Conservation (phyloP, 2,797 vertebrate species). For the Neosilurus mollespiculum region DNA sequence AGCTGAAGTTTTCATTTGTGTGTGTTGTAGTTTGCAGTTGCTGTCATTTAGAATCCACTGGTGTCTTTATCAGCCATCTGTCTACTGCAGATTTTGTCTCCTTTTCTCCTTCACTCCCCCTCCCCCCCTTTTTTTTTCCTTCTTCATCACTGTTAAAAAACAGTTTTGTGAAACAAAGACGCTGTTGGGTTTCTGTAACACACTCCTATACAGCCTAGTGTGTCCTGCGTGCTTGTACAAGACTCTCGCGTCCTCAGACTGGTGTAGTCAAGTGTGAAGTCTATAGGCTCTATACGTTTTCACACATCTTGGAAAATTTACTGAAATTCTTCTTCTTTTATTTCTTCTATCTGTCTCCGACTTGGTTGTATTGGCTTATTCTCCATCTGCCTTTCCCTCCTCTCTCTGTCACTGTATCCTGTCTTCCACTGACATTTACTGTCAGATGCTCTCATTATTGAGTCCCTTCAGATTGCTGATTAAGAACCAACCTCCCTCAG, state of each 20-base stretch:
- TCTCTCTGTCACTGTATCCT: constrained; percentile 4
- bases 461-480: constrained; percentile 65
- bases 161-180: constrained; percentile 23
- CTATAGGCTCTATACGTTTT: not conserved
- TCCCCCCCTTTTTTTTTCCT: not conserved
- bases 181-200: constrained; percentile 8
- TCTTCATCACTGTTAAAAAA: not conserved
- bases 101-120: not conserved
- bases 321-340: not conserved
- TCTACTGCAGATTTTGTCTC: constrained; percentile 29
- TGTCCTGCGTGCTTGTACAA: not conserved
- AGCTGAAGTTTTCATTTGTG: not conserved
- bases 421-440: constrained; percentile 69
- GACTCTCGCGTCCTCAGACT: not conserved
- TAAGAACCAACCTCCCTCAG: constrained; percentile 54
- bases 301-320: not conserved
- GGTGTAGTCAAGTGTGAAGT: not conserved
- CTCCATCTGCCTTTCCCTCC: not conserved
- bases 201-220: not conserved
- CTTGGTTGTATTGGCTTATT: constrained; percentile 11
- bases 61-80: constrained; percentile 42
- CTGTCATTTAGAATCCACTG: constrained; percentile 38
- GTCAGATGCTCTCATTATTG: constrained; percentile 73
- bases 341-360: not conserved
- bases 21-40: constrained; percentile 19